phyloP scores from a whole-genome alignment of 2,113 vertebrate genomes.

The Corythoichthys intestinalis region DNA sequence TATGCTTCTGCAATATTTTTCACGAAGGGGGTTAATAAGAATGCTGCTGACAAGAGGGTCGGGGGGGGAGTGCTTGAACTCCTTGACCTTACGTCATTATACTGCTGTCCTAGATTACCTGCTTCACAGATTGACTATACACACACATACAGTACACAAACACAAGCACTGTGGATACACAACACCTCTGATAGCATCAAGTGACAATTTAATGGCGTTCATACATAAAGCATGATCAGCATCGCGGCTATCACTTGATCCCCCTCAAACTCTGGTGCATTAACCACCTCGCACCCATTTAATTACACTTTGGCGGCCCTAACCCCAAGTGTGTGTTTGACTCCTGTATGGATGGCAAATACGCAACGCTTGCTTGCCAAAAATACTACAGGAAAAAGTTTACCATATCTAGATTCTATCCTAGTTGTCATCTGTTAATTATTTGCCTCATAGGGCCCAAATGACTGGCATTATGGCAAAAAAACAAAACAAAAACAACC shows the following conservation, averaged over 20 bases:
- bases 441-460: conserved; percentile 59
- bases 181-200: conserved; percentile 36
- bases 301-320: conserved; percentile 52
- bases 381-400: conserved; percentile 11
- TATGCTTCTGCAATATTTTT: not conserved
- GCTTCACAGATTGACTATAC: conserved; percentile 19
- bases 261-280: conserved; percentile 33
- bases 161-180: conserved; percentile 12
- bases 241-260: conserved; percentile 57
- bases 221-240: conserved; percentile 61
- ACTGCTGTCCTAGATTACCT: conserved; percentile 17
- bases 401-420: conserved; percentile 57
- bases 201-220: conserved; percentile 51
- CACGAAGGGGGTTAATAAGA: not conserved
- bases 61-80: not conserved
- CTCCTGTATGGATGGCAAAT: too few relatives aligned
- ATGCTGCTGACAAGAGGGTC: not conserved
- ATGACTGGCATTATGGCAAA: conserved; percentile 25
- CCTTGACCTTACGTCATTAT: not conserved
- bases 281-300: conserved; percentile 53
- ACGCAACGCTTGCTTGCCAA: not conserved
- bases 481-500: conserved; percentile 10
- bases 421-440: conserved; percentile 64
- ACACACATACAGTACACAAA: conserved; percentile 16
- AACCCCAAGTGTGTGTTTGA: not conserved